phyloP scores from a whole-genome alignment of 2,113 vertebrate genomes.

The Synchiropus splendidus region DNA sequence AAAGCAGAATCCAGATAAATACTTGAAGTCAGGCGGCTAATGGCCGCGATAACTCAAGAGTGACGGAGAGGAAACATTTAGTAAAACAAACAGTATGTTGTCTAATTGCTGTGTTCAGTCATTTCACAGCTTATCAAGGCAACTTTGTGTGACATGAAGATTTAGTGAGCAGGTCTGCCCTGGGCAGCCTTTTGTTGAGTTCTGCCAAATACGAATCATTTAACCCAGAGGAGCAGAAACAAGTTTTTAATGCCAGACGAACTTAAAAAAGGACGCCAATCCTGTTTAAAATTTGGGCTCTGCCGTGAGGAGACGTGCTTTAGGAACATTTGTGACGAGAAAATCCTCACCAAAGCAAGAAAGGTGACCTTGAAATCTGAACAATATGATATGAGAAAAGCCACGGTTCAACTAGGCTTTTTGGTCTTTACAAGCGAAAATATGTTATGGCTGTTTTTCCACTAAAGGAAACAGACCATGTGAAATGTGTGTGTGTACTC shows the following conservation, averaged over 20 bases:
- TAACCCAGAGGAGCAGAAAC: slow-evolving; percentile 12
- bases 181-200: slow-evolving; percentile 26
- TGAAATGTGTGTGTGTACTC: too few relatives aligned
- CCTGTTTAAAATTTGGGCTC: too few relatives aligned
- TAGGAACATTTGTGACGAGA: too few relatives aligned
- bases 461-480: too few relatives aligned
- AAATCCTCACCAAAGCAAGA: slow-evolving; percentile 8
- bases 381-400: too few relatives aligned
- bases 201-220: slow-evolving; percentile 12
- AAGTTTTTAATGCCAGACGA: too few relatives aligned
- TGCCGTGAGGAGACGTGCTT: too few relatives aligned
- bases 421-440: too few relatives aligned
- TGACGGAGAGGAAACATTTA: slow-evolving; percentile 78
- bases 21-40: slow-evolving; percentile 83
- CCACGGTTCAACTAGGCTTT: too few relatives aligned
- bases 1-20: slow-evolving; percentile 72
- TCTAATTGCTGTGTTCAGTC: slow-evolving; percentile 88
- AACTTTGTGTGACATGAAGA: slow-evolving; percentile 51
- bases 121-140: slow-evolving; percentile 67
- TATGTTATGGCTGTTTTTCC: too few relatives aligned
- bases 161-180: slow-evolving; percentile 23
- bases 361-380: too few relatives aligned
- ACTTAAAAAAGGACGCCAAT: too few relatives aligned
- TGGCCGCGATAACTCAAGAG: slow-evolving; percentile 86
- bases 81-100: slow-evolving; percentile 87